These are phyloP conservation scores for Scleropages formosus DNA, from an alignment of 2,797 vertebrate species.

Conservation along the genomic window DNA sequence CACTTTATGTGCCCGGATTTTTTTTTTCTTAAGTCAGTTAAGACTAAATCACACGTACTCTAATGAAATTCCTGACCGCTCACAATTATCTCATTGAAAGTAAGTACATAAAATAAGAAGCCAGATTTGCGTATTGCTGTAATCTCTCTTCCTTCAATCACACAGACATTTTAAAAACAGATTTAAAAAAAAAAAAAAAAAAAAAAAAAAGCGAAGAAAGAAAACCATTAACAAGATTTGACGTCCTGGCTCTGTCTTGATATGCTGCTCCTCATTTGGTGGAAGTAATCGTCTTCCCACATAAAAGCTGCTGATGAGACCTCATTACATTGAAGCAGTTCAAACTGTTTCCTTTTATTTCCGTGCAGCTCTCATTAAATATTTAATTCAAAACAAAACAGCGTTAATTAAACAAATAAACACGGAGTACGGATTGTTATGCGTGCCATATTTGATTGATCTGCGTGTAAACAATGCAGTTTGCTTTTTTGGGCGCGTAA, in stretches of 20 bases:
- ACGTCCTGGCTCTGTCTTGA: background rate
- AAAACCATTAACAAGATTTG: too few relatives aligned
- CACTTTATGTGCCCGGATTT: background rate
- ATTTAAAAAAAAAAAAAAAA: background rate
- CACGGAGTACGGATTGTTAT: conserved; percentile 21
- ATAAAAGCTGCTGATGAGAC: conserved; percentile 24
- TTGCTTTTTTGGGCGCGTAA: background rate
- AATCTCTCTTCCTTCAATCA: background rate
- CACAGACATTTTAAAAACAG: too few relatives aligned
- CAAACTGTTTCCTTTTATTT: background rate
- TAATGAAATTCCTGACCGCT: background rate
- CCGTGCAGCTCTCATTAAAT: conserved; percentile 6
- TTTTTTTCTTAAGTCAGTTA: background rate
- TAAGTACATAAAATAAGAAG: background rate
- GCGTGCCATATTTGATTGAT: background rate
- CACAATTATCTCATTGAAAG: background rate
- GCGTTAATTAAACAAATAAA: conserved; percentile 10
- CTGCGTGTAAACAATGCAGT: conserved; percentile 12
- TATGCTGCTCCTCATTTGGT: background rate
- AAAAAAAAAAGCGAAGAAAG: too few relatives aligned
- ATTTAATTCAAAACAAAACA: conserved; percentile 15
- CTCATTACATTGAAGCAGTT: conserved; percentile 25
- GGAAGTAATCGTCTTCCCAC: conserved; percentile 16
- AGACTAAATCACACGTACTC: background rate
- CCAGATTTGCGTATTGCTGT: background rate